These are phyloP conservation scores for Athrips mouffetella DNA, from an alignment of 2,888 invertebrate genomes.

Conservation along the genomic window DNA sequence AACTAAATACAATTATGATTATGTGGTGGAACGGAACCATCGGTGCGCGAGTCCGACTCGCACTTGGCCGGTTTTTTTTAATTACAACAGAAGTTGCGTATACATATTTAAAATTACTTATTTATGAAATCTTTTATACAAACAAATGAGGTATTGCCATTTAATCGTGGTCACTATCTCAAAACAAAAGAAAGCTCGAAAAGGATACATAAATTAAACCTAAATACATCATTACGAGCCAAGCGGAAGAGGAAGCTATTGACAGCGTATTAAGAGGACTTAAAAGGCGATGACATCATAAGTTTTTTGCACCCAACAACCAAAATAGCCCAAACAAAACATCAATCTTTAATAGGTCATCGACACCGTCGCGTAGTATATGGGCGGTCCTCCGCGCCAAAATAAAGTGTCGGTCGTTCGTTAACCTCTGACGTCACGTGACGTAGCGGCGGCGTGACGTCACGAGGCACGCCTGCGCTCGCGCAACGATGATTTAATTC, in stretches of 20 bases:
- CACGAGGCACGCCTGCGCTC: conserved; percentile 33
- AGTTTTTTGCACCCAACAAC: conserved; percentile 4
- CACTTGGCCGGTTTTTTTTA: too few relatives aligned
- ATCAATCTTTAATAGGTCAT: conserved; percentile 6
- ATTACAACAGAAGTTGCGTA: too few relatives aligned
- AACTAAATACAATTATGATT: too few relatives aligned
- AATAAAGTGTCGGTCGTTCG: conserved; percentile 72
- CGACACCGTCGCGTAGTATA: conserved; percentile 5
- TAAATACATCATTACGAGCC: neutral
- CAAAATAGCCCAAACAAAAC: conserved; percentile 5
- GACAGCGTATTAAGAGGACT: conserved; percentile 2
- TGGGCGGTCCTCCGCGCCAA: conserved; percentile 53
- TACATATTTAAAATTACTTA: too few relatives aligned
- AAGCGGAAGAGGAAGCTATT: conserved; percentile 4
- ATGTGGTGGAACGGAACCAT: too few relatives aligned
- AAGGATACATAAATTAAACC: neutral
- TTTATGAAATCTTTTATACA: too few relatives aligned
- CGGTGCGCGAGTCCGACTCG: too few relatives aligned
- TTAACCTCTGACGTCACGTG: conserved; percentile 56
- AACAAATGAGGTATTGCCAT: too few relatives aligned
- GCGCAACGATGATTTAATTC: conserved; percentile 45
- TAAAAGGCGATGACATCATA: conserved; percentile 2
- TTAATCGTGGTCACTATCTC: too few relatives aligned
- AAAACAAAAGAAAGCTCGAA: neutral
- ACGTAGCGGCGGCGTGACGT: conserved; percentile 55